Percentiles rank a stretch among this genome's conserved stretches.
Evolutionary conservation across 2,113 vertebrate genomes (phyloP).

Genomic region (Myrmecophaga tridactyla): DNA sequence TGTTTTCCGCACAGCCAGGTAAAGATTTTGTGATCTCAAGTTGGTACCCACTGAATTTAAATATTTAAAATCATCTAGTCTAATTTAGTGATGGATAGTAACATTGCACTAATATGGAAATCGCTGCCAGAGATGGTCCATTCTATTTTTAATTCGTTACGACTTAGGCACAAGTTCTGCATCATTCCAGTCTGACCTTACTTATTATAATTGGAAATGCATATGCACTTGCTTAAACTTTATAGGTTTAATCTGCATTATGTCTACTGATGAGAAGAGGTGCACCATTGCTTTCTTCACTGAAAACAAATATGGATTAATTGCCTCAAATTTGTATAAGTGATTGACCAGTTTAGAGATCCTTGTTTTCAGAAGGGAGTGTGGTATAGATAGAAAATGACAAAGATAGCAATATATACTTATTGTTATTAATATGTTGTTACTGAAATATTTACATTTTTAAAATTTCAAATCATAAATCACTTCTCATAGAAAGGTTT

Average conservation of each 20-base stretch:
- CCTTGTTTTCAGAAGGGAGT: slow-evolving; percentile 47
- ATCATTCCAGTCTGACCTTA: slow-evolving; percentile 22
- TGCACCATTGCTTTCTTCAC: slow-evolving; percentile 59
- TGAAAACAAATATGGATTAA: slow-evolving; percentile 46
- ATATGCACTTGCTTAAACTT: slow-evolving; percentile 46
- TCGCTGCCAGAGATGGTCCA: slow-evolving; percentile 75
- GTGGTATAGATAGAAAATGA: slow-evolving; percentile 11
- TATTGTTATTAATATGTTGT: slow-evolving; percentile 59
- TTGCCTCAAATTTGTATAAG: slow-evolving; percentile 49
- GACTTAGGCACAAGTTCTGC: slow-evolving; percentile 36
- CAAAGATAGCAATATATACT: slow-evolving; percentile 46
- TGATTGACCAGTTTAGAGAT: neutral
- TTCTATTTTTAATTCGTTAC: slow-evolving; percentile 64
- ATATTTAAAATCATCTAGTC: slow-evolving; percentile 63
- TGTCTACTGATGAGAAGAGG: slow-evolving; percentile 53
- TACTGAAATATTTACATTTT: slow-evolving; percentile 51
- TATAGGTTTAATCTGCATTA: slow-evolving; percentile 74
- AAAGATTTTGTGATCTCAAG: slow-evolving; percentile 70
- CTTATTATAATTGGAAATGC: slow-evolving; percentile 58
- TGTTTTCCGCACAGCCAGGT: slow-evolving; percentile 65
- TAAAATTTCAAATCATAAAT: slow-evolving; percentile 24
- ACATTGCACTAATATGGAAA: slow-evolving; percentile 76
- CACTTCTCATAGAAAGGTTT: slow-evolving; percentile 61
- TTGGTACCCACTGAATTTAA: slow-evolving; percentile 66
- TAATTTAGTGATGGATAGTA: slow-evolving; percentile 54